Evolutionary conservation across 2,797 vertebrate genomes (phyloP).

Genomic region (Margarornis squamiger): DNA sequence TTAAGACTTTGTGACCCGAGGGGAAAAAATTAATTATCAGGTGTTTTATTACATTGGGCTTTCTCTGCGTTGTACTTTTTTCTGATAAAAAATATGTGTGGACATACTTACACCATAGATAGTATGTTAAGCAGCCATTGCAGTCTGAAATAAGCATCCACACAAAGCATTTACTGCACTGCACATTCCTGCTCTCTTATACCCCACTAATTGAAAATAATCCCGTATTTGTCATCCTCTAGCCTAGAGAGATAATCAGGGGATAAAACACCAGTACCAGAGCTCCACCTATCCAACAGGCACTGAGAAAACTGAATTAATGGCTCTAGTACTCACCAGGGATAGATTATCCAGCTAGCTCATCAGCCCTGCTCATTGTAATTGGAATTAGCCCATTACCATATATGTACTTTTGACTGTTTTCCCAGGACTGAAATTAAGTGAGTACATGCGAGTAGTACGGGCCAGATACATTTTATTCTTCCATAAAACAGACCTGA

Average conservation of each 20-base stretch:
- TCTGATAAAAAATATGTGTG: not conserved
- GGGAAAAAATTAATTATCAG: not conserved
- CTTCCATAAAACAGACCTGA: conserved; percentile 40
- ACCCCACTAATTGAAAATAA: not conserved
- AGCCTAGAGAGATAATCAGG: not conserved
- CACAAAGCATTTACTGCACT: not conserved
- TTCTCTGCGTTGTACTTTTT: not conserved
- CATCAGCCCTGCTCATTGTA: conserved; percentile 13
- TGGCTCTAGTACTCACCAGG: not conserved
- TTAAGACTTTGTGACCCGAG: not conserved
- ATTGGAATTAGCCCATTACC: conserved; percentile 33
- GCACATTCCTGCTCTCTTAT: not conserved
- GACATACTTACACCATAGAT: not conserved
- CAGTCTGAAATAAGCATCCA: not conserved
- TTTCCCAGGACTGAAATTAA: conserved; percentile 45
- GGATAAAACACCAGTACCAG: not conserved
- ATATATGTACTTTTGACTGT: not conserved
- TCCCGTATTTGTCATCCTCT: not conserved
- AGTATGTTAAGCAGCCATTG: not conserved
- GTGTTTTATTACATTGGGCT: not conserved
- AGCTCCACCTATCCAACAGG: not conserved
- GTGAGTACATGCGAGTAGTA: not conserved
- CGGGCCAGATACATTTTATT: conserved; percentile 13
- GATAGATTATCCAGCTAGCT: conserved; percentile 20
- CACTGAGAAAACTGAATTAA: not conserved